Evolutionary conservation across 2,797 vertebrate species (phyloP).

Genomic region (Micropoecilia bifurca): DNA sequence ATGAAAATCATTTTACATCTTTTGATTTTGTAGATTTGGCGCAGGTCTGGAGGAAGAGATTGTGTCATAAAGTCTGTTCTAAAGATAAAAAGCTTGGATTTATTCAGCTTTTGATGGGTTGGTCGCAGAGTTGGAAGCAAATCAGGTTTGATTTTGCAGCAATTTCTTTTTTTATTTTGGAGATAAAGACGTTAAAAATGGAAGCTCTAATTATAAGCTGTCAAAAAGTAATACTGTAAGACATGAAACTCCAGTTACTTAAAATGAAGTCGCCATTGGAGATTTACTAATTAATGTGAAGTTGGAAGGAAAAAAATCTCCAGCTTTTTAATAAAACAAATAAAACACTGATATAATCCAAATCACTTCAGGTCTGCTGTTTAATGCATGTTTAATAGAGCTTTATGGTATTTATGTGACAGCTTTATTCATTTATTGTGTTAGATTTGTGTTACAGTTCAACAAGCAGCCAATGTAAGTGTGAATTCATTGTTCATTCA

Average conservation of each 20-base stretch:
- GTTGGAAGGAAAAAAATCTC: constrained; percentile 24
- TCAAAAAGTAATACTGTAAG: not conserved
- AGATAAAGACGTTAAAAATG: not conserved
- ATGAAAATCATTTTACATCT: constrained; percentile 17
- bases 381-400: not conserved
- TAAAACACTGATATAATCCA: not conserved
- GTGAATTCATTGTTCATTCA: constrained; percentile 29
- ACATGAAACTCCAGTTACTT: not conserved
- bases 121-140: not conserved
- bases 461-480: constrained; percentile 9
- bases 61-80: not conserved
- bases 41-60: not conserved
- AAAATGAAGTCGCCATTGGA: constrained; percentile 11
- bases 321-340: not conserved
- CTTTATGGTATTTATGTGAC: not conserved
- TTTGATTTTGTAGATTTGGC: not conserved
- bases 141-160: not conserved
- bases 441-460: constrained; percentile 16
- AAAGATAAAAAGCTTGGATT: not conserved
- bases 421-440: not conserved
- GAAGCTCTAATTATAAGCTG: not conserved
- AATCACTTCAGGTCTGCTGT: not conserved
- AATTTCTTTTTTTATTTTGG: not conserved
- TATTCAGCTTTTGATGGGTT: not conserved
- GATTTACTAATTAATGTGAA: constrained; percentile 5